Conservation (phyloP, 2,888 invertebrate species). For the Drosophila melanosoma region DNA sequence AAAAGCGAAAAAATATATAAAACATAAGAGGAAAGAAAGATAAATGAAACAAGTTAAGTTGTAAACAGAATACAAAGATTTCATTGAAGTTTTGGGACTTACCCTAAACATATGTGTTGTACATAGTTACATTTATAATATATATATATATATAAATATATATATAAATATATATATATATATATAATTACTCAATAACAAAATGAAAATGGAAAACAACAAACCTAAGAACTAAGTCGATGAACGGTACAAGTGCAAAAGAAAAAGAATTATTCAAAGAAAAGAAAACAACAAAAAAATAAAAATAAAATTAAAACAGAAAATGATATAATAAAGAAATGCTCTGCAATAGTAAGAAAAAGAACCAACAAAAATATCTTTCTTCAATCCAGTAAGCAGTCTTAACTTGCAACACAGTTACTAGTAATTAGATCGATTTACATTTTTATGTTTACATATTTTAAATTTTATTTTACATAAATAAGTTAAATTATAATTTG, state of each 20-base stretch:
- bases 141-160: slow-evolving; percentile 62
- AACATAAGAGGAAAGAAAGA: slow-evolving; percentile 32
- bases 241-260: slow-evolving; percentile 79
- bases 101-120: slow-evolving; percentile 63
- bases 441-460: slow-evolving; percentile 4
- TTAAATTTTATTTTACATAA: slow-evolving; percentile 11
- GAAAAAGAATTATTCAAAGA: slow-evolving; percentile 45
- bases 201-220: slow-evolving; percentile 35
- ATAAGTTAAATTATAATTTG: background rate
- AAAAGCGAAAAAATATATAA: slow-evolving; percentile 5
- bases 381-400: background rate
- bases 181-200: slow-evolving; percentile 69
- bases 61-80: slow-evolving; percentile 74
- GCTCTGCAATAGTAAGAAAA: slow-evolving; percentile 82
- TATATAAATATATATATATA: slow-evolving; percentile 44
- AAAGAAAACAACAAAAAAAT: slow-evolving; percentile 44
- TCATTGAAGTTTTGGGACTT: slow-evolving; percentile 59
- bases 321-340: slow-evolving; percentile 76
- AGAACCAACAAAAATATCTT: background rate
- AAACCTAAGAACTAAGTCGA: slow-evolving; percentile 68
- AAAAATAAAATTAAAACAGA: slow-evolving; percentile 50
- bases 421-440: background rate
- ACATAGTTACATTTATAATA: slow-evolving; percentile 75
- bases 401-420: background rate
- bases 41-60: slow-evolving; percentile 59